phyloP scores from a whole-genome alignment of 2,113 vertebrate species.

The Picathartes gymnocephalus region DNA sequence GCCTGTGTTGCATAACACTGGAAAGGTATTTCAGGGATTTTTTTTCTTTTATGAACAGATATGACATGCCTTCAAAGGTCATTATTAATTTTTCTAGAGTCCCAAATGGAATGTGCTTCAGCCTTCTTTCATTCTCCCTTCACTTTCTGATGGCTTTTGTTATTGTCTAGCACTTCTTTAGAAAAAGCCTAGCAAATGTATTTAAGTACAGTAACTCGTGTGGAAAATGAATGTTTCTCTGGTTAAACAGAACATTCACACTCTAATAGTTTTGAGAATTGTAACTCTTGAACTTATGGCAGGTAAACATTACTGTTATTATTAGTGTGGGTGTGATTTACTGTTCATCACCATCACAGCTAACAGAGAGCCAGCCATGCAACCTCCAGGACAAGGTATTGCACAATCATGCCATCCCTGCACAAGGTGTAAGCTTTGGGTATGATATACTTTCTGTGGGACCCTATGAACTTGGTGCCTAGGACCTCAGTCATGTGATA shows the following conservation, averaged over 20 bases:
- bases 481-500: not conserved
- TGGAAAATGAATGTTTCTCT: not conserved
- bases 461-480: not conserved
- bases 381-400: not conserved
- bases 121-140: not conserved
- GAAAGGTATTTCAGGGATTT: not conserved
- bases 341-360: not conserved
- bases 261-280: not conserved
- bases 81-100: not conserved
- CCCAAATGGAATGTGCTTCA: not conserved
- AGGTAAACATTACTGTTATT: not conserved
- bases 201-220: not conserved
- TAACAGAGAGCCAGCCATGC: not conserved
- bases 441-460: not conserved
- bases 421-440: fast-evolving
- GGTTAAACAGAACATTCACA: not conserved
- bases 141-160: not conserved
- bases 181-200: not conserved
- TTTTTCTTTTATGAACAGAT: not conserved
- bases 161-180: not conserved
- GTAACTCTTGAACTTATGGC: not conserved
- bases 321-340: not conserved
- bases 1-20: not conserved
- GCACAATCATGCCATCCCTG: not conserved
- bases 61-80: not conserved